phyloP scores from a whole-genome alignment of 2,113 vertebrate genomes.

The Ceuthmochares aereus region DNA sequence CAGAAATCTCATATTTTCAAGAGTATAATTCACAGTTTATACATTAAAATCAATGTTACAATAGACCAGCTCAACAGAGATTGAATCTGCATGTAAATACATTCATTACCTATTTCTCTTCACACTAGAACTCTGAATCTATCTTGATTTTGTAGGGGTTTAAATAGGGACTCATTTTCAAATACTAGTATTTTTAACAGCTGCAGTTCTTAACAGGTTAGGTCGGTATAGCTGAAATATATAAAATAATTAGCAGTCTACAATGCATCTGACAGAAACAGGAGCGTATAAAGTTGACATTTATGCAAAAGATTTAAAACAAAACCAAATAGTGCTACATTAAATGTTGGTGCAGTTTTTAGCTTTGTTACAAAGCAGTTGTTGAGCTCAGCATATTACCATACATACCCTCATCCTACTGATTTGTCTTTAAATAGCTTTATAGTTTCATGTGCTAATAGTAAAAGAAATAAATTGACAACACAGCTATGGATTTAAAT shows the following conservation, averaged over 20 bases:
- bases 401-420: background rate
- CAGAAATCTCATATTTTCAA: background rate
- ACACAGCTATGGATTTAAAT: background rate
- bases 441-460: background rate
- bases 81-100: background rate
- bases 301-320: background rate
- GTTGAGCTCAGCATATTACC: background rate
- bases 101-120: background rate
- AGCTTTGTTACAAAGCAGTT: background rate
- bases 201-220: background rate
- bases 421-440: background rate
- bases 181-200: background rate
- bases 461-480: background rate
- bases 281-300: background rate
- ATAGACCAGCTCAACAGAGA: background rate
- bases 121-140: background rate
- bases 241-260: background rate
- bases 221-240: background rate
- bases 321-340: background rate
- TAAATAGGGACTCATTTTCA: background rate
- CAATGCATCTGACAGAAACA: background rate
- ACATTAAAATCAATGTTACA: background rate
- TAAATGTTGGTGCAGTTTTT: background rate
- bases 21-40: background rate
- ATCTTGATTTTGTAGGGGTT: background rate